Conservation (phyloP, 1,140 invertebrate species). For the Bombus huntii region DNA sequence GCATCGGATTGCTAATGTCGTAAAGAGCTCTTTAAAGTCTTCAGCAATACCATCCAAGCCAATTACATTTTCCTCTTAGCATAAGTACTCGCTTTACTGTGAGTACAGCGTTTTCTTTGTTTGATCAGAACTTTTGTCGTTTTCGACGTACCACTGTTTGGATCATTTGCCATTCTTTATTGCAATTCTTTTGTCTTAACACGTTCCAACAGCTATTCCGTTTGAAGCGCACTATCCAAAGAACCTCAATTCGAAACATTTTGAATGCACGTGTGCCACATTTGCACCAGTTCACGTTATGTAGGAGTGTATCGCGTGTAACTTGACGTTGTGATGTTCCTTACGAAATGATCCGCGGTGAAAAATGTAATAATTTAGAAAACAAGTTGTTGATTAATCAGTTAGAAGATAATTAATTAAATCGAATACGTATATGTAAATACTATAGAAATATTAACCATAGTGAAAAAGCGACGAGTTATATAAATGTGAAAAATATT, state of each 20-base stretch:
- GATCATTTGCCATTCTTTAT: neutral
- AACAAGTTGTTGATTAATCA: neutral
- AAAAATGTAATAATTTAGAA: too few species aligned
- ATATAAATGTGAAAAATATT: neutral
- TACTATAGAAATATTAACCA: neutral
- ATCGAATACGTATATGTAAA: too few species aligned
- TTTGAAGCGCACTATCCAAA: neutral
- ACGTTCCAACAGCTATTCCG: neutral
- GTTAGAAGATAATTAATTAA: too few species aligned
- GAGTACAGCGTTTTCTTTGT: neutral
- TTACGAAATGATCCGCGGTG: too few species aligned
- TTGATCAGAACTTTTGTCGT: neutral
- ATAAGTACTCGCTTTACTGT: too few species aligned
- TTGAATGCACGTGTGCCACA: neutral
- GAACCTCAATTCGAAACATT: too few species aligned
- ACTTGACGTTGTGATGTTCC: neutral
- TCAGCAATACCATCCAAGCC: neutral
- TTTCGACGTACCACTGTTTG: too few species aligned
- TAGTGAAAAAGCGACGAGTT: neutral
- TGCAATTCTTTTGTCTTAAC: neutral
- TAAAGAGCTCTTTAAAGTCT: slow-evolving; percentile 5
- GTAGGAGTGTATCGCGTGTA: neutral
- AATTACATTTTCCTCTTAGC: neutral
- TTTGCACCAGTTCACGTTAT: too few species aligned
- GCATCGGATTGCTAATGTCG: neutral